These are phyloP conservation scores for Aphidoletes aphidimyza DNA, from an alignment of 2,888 invertebrate species.

Conservation along the genomic window DNA sequence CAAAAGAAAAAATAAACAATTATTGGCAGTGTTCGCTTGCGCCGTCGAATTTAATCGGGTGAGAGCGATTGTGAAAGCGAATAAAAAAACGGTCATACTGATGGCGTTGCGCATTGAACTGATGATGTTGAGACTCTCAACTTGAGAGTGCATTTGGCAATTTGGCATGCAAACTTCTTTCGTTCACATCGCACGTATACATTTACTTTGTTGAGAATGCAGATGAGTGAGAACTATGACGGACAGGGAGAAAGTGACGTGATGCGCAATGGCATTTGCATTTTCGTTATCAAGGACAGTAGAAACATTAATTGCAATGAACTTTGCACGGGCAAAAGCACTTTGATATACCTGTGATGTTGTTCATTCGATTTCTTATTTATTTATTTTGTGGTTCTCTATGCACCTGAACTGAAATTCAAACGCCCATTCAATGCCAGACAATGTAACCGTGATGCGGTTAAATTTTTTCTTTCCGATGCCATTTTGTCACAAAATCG, in stretches of 20 bases:
- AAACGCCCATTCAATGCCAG: slow-evolving; percentile 5
- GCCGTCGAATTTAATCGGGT: slow-evolving; percentile 3
- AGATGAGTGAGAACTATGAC: too few relatives aligned
- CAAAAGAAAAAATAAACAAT: not conserved
- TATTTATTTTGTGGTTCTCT: not conserved
- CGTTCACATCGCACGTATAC: too few relatives aligned
- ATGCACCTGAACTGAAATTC: not conserved
- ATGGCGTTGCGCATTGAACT: too few relatives aligned
- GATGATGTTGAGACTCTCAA: not conserved
- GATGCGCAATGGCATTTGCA: slow-evolving; percentile 7
- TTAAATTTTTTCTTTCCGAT: too few relatives aligned
- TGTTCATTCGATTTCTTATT: not conserved
- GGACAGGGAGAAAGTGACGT: slow-evolving; percentile 45
- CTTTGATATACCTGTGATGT: not conserved
- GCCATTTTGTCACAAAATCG: not conserved
- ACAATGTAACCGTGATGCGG: too few relatives aligned
- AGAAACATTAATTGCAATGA: not conserved
- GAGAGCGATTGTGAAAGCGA: slow-evolving; percentile 35
- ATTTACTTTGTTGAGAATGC: too few relatives aligned
- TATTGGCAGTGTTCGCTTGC: not conserved
- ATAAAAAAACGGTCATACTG: too few relatives aligned
- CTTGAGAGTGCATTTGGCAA: not conserved
- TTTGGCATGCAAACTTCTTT: too few relatives aligned
- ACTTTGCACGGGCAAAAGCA: not conserved
- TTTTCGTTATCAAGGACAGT: slow-evolving; percentile 31